Percentiles rank a stretch among this genome's conserved stretches.
Evolutionary conservation across 2,797 vertebrate genomes (phyloP).

Genomic region (Enteromius trimaculatus): DNA sequence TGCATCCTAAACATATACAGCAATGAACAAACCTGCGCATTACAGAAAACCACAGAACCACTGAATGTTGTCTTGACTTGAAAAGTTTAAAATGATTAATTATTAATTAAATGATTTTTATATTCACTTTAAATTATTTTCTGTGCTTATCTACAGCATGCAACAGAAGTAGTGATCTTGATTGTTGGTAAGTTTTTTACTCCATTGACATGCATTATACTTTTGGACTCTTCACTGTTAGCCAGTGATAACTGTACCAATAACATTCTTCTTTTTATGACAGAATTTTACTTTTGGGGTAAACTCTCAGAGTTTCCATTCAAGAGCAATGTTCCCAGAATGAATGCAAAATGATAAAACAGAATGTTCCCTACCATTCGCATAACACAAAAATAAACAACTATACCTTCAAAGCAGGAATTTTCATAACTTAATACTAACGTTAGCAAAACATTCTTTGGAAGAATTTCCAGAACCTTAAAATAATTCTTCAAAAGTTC

Average conservation of each 20-base stretch:
- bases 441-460: not conserved
- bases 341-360: not conserved
- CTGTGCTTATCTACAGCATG: not conserved
- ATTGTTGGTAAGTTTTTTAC: not conserved
- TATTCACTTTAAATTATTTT: not conserved
- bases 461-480: not conserved
- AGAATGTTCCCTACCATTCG: not conserved
- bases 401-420: not conserved
- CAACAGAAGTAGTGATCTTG: not conserved
- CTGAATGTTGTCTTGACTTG: not conserved
- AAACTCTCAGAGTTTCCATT: not conserved
- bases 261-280: not conserved
- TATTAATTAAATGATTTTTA: not conserved
- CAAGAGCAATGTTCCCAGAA: not conserved
- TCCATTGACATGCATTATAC: too few relatives aligned
- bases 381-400: not conserved
- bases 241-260: not conserved
- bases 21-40: not conserved
- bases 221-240: not conserved
- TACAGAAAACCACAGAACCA: not conserved
- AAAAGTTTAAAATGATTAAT: not conserved
- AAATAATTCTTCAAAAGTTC: not conserved
- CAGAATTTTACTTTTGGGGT: not conserved
- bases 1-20: slow-evolving; percentile 7
- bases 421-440: not conserved